Base-by-base conservation (phyloP, 1,140 invertebrate genomes). In the Drosophila repletoides region DNA sequence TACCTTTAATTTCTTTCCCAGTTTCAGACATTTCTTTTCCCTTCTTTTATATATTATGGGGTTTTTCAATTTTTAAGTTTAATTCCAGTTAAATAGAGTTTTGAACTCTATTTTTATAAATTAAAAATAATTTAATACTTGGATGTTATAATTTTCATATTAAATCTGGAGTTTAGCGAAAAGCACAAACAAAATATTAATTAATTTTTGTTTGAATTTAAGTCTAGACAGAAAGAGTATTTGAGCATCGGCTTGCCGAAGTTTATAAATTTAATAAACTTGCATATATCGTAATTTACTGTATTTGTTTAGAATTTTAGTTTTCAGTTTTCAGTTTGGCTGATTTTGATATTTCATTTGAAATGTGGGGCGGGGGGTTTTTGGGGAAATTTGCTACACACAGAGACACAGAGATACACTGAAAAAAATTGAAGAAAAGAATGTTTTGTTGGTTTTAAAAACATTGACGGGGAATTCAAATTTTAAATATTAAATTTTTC, bases 391-490 rank as follows among this genome's bases (percentile, higher is more conserved):
- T 86, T 79, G 80, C 80, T 84, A 84, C 75, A 84, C 79, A 81
- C 72, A 80, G 74, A 79, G 76, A 81, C 72, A 81, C 77, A 83
- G 80, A 86, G 80, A 84, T 75, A 86, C 80, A 84, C 80, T 84
- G 80, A 67, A 84, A 84, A 72, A 81, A 84, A 86, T 79, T 34
- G 80, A 76, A 84, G 80, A 84, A 84, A 84, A 84, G 38, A 72
- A 83, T 61, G 38, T 64, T 68, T 72, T 51, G 59, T 52, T 46
- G 58, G 72, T 81, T 68, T 68, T 52, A 76, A 81, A 69, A 41
- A 72, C 40, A 67, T 81, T 59, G 17, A 56, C n/a, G 71, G 52
- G 72, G 76, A 61, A 53, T 33, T 55, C 9, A 49, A 51, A 64
- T 58, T 51, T 48, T 24, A 43, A 64, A 49, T 29, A 14, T 63